A percentile compares a stretch with the other conserved stretches of the same genome.
These are phyloP conservation scores for Lacanobia wlatinum DNA, from an alignment of 2,888 invertebrate genomes.

Conservation along the genomic window DNA sequence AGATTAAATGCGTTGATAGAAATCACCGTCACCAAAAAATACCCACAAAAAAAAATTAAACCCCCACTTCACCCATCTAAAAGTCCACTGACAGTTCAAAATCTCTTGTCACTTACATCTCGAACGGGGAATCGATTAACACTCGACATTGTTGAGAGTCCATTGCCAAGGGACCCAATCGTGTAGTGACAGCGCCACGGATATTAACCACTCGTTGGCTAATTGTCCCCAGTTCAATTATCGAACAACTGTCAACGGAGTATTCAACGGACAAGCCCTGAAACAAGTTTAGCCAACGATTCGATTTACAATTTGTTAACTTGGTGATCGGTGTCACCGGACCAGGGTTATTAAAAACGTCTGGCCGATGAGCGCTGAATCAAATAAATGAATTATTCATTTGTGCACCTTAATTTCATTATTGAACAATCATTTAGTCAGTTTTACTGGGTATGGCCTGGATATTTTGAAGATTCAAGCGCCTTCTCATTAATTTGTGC, in stretches of 20 bases:
- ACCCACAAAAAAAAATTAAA: conserved; percentile 3
- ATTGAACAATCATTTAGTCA: not conserved
- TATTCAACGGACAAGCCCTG: conserved; percentile 74
- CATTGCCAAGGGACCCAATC: conserved; percentile 81
- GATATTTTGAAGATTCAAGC: not conserved
- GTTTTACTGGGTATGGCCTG: not conserved
- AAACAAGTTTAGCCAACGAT: conserved; percentile 77
- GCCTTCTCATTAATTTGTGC: not conserved
- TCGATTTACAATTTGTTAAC: conserved; percentile 72
- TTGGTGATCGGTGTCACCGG: conserved; percentile 56
- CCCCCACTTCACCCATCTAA: conserved; percentile 37
- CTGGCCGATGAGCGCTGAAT: not conserved
- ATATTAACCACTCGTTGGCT: conserved; percentile 89
- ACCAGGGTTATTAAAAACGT: conserved; percentile 39
- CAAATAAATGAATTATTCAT: not conserved
- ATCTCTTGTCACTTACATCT: conserved; percentile 71
- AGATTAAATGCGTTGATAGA: not conserved
- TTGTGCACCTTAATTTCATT: not conserved
- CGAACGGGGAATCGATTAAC: conserved; percentile 81
- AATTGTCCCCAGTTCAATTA: conserved; percentile 90
- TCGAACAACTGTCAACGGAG: conserved; percentile 87
- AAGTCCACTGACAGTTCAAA: conserved; percentile 62
- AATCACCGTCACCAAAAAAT: not conserved
- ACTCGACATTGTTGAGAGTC: conserved; percentile 82
- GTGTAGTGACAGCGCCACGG: conserved; percentile 84